These are phyloP conservation scores for Heterodera schachtii DNA, from an alignment of 1,140 invertebrate species.

Conservation along the genomic window DNA sequence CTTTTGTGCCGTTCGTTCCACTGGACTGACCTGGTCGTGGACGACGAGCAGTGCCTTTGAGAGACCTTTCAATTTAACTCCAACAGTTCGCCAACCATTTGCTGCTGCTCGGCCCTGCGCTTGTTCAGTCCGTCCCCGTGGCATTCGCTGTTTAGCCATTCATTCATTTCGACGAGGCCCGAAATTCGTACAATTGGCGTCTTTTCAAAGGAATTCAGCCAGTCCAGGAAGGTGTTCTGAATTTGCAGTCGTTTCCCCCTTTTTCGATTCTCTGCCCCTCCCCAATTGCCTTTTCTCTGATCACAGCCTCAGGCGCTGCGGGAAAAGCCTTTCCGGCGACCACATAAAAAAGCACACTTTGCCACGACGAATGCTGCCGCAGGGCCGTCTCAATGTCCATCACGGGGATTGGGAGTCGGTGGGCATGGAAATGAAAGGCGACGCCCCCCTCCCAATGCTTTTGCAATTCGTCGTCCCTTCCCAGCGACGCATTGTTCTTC, in stretches of 20 bases:
- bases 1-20: not conserved
- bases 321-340: constrained; percentile 37
- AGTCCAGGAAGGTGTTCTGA: constrained; percentile 10
- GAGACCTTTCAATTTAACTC: no score
- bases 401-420: constrained; percentile 23
- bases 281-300: constrained; percentile 7
- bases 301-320: not conserved
- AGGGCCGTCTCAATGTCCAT: constrained; percentile 28
- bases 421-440: constrained; percentile 44
- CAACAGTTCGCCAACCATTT: not conserved
- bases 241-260: not conserved
- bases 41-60: constrained; percentile 17
- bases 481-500: not conserved
- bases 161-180: constrained; percentile 32
- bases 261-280: not conserved
- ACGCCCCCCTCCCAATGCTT: constrained; percentile 19
- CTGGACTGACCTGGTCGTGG: constrained; percentile 15
- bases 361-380: constrained; percentile 13
- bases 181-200: constrained; percentile 14
- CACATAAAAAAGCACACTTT: constrained; percentile 27
- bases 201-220: constrained; percentile 26
- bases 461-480: not conserved
- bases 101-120: constrained; percentile 7
- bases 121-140: constrained; percentile 1
- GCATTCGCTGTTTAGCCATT: constrained; percentile 42